Evolutionary conservation across 2,888 invertebrate genomes (phyloP), one percentile per base, ranked within the genome.

Genomic region (Drosophila peninsularis): DNA sequence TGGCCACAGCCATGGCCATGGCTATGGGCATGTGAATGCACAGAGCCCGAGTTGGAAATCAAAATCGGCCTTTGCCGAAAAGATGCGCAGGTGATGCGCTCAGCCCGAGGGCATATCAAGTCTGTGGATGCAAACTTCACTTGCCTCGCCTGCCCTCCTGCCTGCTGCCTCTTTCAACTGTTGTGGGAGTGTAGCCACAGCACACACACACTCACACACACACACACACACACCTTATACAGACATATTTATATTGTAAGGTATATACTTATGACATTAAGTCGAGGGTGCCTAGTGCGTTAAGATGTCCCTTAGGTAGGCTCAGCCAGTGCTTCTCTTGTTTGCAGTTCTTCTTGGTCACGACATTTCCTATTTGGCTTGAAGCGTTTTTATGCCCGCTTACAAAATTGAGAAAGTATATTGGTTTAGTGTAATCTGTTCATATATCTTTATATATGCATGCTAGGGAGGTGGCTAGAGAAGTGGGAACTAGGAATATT

Each of bases 11-110:
- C 50, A 73, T 52, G 66, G 14, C 45, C 45, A 57, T 63, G 52
- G 27, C 34, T 55, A 73, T 37, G 66, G 19, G 42, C 47, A 68
- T 54, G 67, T 19, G 53, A 57, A 67, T 71, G 53, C 60, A 10
- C 11, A 19, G 42, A 30, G 34, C 34, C 55, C 36, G 47, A 58
- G 49, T 47, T 52, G 62, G 42, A 65, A 65, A 73, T 65, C 62
- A 63, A 64, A 73, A 53, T 34, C 49, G 37, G 55, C 54, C 50
- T 27, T 55, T 50, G 53, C 60, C 77, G 32, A 47, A 36, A 60
- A 69, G 76, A 75, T 66, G 82, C 39, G 65, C 88, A 82, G 82
- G 77, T 82, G 86, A 88, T 47, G 45, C 79, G 70, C 50, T 69
- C 58, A 53, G 57, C 80, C 53, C 52, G 47, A 55, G 65, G 78